Conservation (phyloP, 1,140 invertebrate species). For the Odontomachus brunneus region DNA sequence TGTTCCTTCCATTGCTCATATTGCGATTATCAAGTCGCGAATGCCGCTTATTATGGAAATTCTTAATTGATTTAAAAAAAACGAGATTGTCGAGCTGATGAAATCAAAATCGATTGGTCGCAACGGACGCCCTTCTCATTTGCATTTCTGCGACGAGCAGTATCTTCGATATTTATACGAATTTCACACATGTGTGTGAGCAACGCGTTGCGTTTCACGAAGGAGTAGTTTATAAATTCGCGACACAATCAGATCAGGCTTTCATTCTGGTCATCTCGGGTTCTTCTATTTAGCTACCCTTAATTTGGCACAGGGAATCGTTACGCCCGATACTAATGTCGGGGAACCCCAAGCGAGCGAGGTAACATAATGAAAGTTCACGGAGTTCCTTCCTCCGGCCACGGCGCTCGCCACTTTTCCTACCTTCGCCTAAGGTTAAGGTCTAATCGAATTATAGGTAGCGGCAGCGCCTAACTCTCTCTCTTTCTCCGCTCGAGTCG, state of each 20-base stretch:
- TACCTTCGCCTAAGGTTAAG: conserved; percentile 75
- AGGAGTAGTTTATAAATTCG: conserved; percentile 64
- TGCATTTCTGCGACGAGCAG: too few relatives aligned
- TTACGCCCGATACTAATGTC: conserved; percentile 82
- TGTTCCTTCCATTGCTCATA: too few relatives aligned
- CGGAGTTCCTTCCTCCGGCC: conserved; percentile 78
- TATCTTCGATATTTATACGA: too few relatives aligned
- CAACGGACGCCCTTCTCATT: too few relatives aligned
- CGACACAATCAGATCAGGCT: conserved; percentile 75
- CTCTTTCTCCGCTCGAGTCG: conserved; percentile 44
- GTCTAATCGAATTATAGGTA: conserved; percentile 84
- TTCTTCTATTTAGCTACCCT: conserved; percentile 78
- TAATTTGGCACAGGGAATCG: conserved; percentile 82
- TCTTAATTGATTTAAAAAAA: too few relatives aligned
- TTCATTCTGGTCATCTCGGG: conserved; percentile 79
- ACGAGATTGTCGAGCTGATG: too few relatives aligned
- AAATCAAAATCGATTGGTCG: too few relatives aligned
- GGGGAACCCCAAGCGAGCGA: conserved; percentile 74
- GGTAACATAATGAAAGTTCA: conserved; percentile 85
- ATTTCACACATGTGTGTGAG: too few relatives aligned
- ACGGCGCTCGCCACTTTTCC: conserved; percentile 73
- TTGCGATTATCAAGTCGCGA: too few relatives aligned
- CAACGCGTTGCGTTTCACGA: neutral
- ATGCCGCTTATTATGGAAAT: too few relatives aligned
- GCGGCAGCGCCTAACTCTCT: conserved; percentile 73